Base-by-base conservation (phyloP, 2,888 invertebrate species). In the Tortricodes alternella region DNA sequence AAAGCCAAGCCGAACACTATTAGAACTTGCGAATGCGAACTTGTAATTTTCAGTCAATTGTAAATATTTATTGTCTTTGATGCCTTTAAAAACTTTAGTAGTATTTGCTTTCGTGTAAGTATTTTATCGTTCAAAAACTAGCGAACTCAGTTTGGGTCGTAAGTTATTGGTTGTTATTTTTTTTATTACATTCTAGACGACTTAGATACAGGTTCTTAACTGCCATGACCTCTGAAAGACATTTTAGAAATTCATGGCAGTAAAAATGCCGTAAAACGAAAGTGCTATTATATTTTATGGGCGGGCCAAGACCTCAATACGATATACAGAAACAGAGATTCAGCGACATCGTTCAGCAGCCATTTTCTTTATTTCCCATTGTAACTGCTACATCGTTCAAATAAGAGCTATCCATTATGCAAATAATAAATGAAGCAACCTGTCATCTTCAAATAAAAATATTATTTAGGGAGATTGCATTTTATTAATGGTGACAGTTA, bases 361-460 rank as follows among this genome's bases (percentile, higher is more conserved):
- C 46, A 46, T 51, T 53, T 55, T 37, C 48, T 21, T 37, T 43
- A 19, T 16, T 56, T 50, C 32, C 41, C 41, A 48, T 43, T 48
- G 34, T 29, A 53, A 48, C 53, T 48, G 48, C 16, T 49, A 48
- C 53, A 43, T 53, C 53, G 18, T 37, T 55, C 48, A 48, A 55
- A 55, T 35, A 15, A 38, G 43, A 23, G 49, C 39, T 21, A 44
- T 56, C 49, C 50, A 50, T 56, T 50, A 56, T 44, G n/a, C n/a
- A n/a, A 38, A 50, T 50, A 56, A 56, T 56, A 56, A 56, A 56
- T 56, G 50, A 44, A 50, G 37, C 49, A 38, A 49, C 49, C 55
- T 39, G 56, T 50, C 56, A 38, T 50, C 49, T 43, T 37, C 29
- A 44, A 55, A 50, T 56, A 44, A 56, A 44, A 49, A 19, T 35